Evolutionary conservation across 2,113 vertebrate species (phyloP).

Genomic region (Rhynchomys soricoides): DNA sequence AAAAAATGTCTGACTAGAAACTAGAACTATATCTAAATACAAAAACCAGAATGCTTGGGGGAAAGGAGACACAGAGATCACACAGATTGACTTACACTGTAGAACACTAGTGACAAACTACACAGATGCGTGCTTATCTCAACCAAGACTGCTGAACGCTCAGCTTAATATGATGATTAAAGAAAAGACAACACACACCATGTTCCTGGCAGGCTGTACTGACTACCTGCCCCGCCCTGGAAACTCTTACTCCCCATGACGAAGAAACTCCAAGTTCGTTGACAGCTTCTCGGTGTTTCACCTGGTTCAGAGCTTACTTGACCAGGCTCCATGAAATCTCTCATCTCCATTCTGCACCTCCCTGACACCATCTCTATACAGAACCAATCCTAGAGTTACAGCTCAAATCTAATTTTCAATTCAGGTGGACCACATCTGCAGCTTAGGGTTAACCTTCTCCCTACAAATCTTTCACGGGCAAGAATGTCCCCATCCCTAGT

Average conservation of each 20-base stretch:
- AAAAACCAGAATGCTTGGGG: slow-evolving; percentile 75
- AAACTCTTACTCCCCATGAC: slow-evolving; percentile 75
- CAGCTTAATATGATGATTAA: slow-evolving; percentile 64
- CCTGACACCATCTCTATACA: slow-evolving; percentile 64
- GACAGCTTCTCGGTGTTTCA: slow-evolving; percentile 53
- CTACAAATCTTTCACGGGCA: slow-evolving; percentile 80
- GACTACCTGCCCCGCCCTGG: slow-evolving; percentile 74
- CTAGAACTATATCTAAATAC: slow-evolving; percentile 65
- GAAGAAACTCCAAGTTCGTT: slow-evolving; percentile 73
- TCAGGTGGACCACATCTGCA: slow-evolving; percentile 80
- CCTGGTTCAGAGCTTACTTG: slow-evolving; percentile 65
- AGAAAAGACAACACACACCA: slow-evolving; percentile 59
- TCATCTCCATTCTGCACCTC: slow-evolving; percentile 68
- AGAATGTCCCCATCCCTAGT: slow-evolving; percentile 54
- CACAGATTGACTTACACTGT: slow-evolving; percentile 63
- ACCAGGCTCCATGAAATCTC: slow-evolving; percentile 69
- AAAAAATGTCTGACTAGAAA: slow-evolving; percentile 32
- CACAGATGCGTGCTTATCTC: slow-evolving; percentile 49
- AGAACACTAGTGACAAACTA: slow-evolving; percentile 64
- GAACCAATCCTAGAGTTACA: slow-evolving; percentile 72
- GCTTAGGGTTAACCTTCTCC: slow-evolving; percentile 75
- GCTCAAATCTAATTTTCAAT: slow-evolving; percentile 48
- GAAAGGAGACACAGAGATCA: slow-evolving; percentile 66
- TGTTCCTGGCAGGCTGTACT: slow-evolving; percentile 62
- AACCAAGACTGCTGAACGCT: slow-evolving; percentile 63